Conservation (phyloP, 2,797 vertebrate species). For the Rhodeus uyekii region DNA sequence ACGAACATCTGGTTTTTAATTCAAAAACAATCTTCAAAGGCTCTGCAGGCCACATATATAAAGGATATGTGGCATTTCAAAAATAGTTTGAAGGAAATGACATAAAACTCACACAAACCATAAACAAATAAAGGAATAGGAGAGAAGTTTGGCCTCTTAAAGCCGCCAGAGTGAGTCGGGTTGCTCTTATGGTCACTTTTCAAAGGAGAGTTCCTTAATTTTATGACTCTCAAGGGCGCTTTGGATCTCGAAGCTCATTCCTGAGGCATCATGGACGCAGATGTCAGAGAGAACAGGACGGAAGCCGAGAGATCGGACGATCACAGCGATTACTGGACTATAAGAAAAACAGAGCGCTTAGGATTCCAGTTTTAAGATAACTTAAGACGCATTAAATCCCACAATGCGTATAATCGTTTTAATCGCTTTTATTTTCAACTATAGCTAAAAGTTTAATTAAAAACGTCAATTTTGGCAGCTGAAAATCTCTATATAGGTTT, state of each 20-base stretch:
- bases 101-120: neutral
- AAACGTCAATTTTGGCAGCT: neutral
- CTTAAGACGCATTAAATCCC: neutral
- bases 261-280: constrained; percentile 53
- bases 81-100: neutral
- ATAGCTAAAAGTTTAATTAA: neutral
- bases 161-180: neutral
- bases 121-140: neutral
- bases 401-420: neutral
- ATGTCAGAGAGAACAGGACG: constrained; percentile 36
- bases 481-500: no score
- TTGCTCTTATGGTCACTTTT: constrained; percentile 45
- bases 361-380: neutral
- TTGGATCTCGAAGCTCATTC: constrained; percentile 61
- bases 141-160: neutral
- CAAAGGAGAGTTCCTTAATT: constrained; percentile 37
- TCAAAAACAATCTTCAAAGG: neutral
- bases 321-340: neutral
- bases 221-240: constrained; percentile 62
- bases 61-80: neutral
- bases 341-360: neutral
- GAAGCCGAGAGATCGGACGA: neutral
- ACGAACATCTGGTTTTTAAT: constrained; percentile 5
- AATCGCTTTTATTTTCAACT: neutral
- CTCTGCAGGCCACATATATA: neutral